Evolutionary conservation across 2,888 invertebrate species (phyloP).

Genomic region (Pomacea canaliculata): DNA sequence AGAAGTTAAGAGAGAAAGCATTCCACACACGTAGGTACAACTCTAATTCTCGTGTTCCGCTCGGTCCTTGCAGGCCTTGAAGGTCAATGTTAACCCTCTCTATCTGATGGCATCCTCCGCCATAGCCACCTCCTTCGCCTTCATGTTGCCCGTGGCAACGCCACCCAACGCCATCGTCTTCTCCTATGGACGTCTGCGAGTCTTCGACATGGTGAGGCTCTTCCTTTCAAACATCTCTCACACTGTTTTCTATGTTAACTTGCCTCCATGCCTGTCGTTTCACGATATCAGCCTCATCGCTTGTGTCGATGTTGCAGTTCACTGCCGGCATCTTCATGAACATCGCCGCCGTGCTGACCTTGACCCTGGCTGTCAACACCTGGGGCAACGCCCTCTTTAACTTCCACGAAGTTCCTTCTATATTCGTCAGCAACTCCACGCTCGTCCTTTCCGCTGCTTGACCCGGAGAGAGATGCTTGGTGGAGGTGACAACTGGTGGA

Average conservation of each 20-base stretch:
- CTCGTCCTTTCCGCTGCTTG: too few relatives aligned
- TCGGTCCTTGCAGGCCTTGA: conserved; percentile 75
- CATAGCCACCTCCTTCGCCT: conserved; percentile 86
- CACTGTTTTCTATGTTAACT: too few relatives aligned
- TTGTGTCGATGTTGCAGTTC: conserved; percentile 33
- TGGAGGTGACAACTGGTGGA: too few relatives aligned
- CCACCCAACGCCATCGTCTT: conserved; percentile 94
- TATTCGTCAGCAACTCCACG: conserved; percentile 24
- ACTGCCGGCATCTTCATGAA: conserved; percentile 46
- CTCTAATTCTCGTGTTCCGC: too few relatives aligned
- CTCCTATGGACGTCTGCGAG: conserved; percentile 67
- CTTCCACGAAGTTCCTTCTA: conserved; percentile 34
- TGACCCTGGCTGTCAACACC: conserved; percentile 47
- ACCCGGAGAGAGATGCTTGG: too few relatives aligned
- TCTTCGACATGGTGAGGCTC: conserved; percentile 63
- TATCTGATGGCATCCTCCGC: conserved; percentile 90
- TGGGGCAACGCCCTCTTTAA: conserved; percentile 46
- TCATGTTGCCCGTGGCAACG: conserved; percentile 93
- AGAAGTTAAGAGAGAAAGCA: too few relatives aligned
- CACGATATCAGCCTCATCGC: too few relatives aligned
- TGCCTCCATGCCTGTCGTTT: too few relatives aligned
- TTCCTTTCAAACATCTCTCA: too few relatives aligned
- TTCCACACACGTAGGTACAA: too few relatives aligned
- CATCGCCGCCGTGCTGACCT: conserved; percentile 37
- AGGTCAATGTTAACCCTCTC: conserved; percentile 83